Evolutionary conservation across 1,140 invertebrate species (phyloP), one percentile per base, ranked within the genome.

Genomic region (Pygmarrhopalites habei): DNA sequence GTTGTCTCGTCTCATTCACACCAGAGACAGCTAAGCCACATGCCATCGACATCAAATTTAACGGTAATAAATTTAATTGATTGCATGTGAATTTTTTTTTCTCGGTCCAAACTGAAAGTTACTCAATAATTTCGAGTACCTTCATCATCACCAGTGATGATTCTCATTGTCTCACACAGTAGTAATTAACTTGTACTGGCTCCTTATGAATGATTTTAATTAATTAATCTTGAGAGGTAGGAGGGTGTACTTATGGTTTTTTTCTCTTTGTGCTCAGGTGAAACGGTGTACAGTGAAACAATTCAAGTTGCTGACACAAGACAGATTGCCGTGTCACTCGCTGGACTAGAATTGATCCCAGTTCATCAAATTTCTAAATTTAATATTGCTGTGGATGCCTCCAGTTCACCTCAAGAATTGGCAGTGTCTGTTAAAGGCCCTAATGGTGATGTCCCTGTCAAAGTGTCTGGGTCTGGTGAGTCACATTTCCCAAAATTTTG

Each of bases 11-110:
- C 12, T 95, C 90, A 52, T 99, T 98, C 77, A 89, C 92, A 15
- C 95, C 96, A 19, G 92, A 96, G 74, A 82, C 87, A 62, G 82
- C 88, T 10, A 92, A 92, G 70, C 83, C 90, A 28, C 95, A 99
- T 78, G 82, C 89, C 67, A 95, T 99, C 71, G 94, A 98, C 78
- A 97, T 99, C 64, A 97, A 94, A 78, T 98, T 99, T 78, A 98
- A 98, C 77, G 91, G n/a, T n/a, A n/a, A n/a, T n/a, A n/a, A n/a
- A n/a, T n/a, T n/a, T n/a, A n/a, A n/a, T n/a, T n/a, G 90, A 49
- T n/a, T n/a, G n/a, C n/a, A n/a, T n/a, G n/a, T n/a, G n/a, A n/a
- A n/a, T n/a, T n/a, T n/a, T n/a, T n/a, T n/a, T n/a, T n/a, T n/a
- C n/a, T n/a, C n/a, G n/a, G n/a, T n/a, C n/a, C n/a, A n/a, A n/a